These are phyloP conservation scores for Empis livida DNA, from an alignment of 2,888 invertebrate genomes.

Conservation along the genomic window DNA sequence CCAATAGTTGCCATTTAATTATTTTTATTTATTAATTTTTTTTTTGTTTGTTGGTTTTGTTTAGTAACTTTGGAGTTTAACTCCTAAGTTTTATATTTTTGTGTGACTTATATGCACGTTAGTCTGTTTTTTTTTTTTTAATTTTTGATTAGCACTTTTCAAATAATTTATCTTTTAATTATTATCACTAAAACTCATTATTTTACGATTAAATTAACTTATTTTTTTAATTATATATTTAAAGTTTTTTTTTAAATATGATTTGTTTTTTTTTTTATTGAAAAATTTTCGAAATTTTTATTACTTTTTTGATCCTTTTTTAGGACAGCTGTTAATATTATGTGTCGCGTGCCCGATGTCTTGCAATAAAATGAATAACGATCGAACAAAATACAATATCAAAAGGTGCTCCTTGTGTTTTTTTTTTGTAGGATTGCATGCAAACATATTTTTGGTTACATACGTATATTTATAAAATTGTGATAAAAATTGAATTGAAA, in stretches of 20 bases:
- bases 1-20: slow-evolving; percentile 28
- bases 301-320: slow-evolving; percentile 20
- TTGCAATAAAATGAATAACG: slow-evolving; percentile 37
- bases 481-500: too few species aligned
- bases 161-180: too few species aligned
- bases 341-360: slow-evolving; percentile 51
- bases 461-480: too few species aligned
- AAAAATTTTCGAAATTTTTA: background rate
- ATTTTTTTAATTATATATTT: too few species aligned
- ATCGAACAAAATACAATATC: background rate
- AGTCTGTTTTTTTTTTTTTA: too few species aligned
- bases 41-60: too few species aligned
- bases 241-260: background rate
- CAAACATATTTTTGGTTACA: slow-evolving; percentile 5
- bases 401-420: background rate
- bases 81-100: background rate
- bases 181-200: too few species aligned
- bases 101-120: too few species aligned
- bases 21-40: background rate
- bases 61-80: background rate
- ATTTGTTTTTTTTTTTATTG: background rate
- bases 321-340: slow-evolving; percentile 47
- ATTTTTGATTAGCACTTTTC: background rate
- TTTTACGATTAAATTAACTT: too few species aligned
- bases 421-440: slow-evolving; percentile 12